These are phyloP conservation scores for Lordiphosa stackelbergi DNA, from an alignment of 1,140 invertebrate genomes.

Conservation along the genomic window DNA sequence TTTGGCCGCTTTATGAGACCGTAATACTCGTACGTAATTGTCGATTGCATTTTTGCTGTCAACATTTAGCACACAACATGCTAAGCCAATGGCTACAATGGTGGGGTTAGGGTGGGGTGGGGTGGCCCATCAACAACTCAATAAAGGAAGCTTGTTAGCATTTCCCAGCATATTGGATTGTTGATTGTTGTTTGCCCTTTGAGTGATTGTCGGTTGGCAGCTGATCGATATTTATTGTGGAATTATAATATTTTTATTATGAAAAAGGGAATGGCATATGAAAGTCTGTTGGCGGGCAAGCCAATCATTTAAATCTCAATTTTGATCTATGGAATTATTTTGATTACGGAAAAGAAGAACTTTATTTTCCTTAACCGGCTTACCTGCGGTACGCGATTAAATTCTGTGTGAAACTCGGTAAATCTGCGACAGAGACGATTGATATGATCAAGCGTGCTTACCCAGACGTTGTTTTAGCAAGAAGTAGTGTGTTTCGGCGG, in stretches of 20 bases:
- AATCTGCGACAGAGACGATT: too few species aligned
- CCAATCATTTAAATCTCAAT: too few species aligned
- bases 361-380: too few species aligned
- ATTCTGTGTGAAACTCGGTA: too few species aligned
- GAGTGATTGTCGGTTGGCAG: slow-evolving; percentile 40
- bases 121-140: slow-evolving; percentile 54
- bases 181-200: neutral
- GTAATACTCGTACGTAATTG: slow-evolving; percentile 55
- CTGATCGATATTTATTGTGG: slow-evolving; percentile 51
- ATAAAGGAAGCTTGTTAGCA: slow-evolving; percentile 62
- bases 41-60: slow-evolving; percentile 65
- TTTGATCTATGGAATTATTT: too few species aligned
- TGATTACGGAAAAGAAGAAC: too few species aligned
- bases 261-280: slow-evolving; percentile 21
- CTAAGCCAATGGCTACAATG: slow-evolving; percentile 1
- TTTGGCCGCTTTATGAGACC: slow-evolving; percentile 70
- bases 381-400: too few species aligned
- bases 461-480: too few species aligned
- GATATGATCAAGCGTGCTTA: too few species aligned
- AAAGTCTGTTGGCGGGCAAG: neutral
- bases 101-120: neutral
- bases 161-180: slow-evolving; percentile 18
- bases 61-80: slow-evolving; percentile 45
- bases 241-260: slow-evolving; percentile 28
- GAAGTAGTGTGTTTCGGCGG: too few species aligned